Evolutionary conservation across 1,140 invertebrate genomes (phyloP).

Genomic region (Akabosia matsudoensis): DNA sequence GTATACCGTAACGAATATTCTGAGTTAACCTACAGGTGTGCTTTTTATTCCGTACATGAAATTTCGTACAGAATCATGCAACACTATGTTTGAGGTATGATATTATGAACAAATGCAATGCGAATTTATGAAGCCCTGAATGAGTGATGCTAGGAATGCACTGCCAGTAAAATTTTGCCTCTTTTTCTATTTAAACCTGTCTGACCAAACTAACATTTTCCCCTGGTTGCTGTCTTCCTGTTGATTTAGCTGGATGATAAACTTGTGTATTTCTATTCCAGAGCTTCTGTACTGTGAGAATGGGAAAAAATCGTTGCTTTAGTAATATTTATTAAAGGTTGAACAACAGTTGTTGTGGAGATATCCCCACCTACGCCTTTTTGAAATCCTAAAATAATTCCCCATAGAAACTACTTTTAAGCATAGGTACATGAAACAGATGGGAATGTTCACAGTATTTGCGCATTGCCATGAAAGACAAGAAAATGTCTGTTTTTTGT

Average conservation of each 20-base stretch:
- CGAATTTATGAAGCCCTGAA: no score
- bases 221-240: neutral
- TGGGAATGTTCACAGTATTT: no score
- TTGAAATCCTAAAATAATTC: no score
- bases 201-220: no score
- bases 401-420: neutral
- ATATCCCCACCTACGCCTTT: neutral
- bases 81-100: neutral
- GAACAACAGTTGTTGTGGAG: no score
- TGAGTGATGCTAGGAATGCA: no score
- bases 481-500: neutral
- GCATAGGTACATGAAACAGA: no score
- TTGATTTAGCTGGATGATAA: neutral
- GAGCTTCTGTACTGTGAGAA: neutral
- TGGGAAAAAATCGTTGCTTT: neutral
- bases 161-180: no score
- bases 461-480: no score
- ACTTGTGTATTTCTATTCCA: neutral
- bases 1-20: slow-evolving; percentile 9
- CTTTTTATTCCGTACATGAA: neutral
- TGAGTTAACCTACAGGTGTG: slow-evolving; percentile 1
- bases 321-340: no score
- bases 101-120: neutral
- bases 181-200: no score
- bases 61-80: neutral